Percentiles rank a stretch among this genome's conserved stretches.
These are phyloP conservation scores for Miichthys miiuy DNA, from an alignment of 2,797 vertebrate genomes.

Conservation along the genomic window DNA sequence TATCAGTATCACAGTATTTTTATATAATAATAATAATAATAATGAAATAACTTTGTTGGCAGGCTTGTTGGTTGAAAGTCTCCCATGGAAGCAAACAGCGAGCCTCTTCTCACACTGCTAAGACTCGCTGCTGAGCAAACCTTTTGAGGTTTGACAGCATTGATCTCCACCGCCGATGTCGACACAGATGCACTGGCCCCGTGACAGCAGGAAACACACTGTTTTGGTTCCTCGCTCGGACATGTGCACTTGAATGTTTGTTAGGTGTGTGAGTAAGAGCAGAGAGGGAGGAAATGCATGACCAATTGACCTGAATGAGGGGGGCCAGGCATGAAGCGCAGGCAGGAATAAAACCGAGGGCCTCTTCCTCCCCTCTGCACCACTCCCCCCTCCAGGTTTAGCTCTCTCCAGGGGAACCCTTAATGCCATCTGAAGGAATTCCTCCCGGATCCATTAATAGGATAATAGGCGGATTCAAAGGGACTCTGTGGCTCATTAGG, in stretches of 20 bases:
- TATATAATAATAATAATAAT: neutral
- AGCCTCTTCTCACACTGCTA: constrained; percentile 11
- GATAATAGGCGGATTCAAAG: constrained; percentile 65
- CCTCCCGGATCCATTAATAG: constrained; percentile 69
- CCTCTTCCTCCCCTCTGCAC: constrained; percentile 21
- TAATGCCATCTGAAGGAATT: constrained; percentile 79
- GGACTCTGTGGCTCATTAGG: constrained; percentile 68
- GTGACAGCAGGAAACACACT: constrained; percentile 16
- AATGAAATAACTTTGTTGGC: constrained; percentile 3
- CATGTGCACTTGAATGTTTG: constrained; percentile 30
- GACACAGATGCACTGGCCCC: constrained; percentile 7
- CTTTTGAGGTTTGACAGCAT: constrained; percentile 46
- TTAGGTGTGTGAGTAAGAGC: constrained; percentile 32
- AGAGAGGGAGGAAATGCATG: constrained; percentile 54
- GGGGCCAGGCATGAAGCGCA: constrained; percentile 44
- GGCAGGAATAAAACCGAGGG: constrained; percentile 34
- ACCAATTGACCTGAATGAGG: constrained; percentile 70
- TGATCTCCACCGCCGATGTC: constrained; percentile 36
- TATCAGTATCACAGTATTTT: constrained; percentile 3
- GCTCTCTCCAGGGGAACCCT: constrained; percentile 61
- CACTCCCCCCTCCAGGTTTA: constrained; percentile 30
- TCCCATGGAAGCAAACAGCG: neutral
- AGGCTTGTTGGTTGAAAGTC: neutral
- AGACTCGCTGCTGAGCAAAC: constrained; percentile 13
- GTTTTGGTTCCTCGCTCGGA: constrained; percentile 46